Percentiles rank a stretch among this genome's conserved stretches.
These are phyloP conservation scores for Drosophila trichaetosa DNA, from an alignment of 2,888 invertebrate species.

Conservation along the genomic window DNA sequence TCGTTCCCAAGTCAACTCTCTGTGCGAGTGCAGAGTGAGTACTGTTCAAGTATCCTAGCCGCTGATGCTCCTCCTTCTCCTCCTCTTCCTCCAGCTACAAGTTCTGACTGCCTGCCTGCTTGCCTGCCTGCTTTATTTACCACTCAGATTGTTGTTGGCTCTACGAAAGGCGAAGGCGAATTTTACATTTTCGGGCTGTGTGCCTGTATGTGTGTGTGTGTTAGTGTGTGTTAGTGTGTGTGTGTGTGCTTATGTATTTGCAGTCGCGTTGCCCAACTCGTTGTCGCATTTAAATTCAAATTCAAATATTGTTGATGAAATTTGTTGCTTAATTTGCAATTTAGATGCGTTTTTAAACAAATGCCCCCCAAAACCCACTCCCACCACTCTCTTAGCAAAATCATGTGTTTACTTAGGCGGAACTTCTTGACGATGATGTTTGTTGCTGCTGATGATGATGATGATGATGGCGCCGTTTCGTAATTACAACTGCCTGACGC, in stretches of 20 bases:
- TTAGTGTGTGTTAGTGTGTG: conserved; percentile 5
- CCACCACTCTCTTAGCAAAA: conserved; percentile 46
- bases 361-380: conserved; percentile 36
- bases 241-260: conserved; percentile 37
- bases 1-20: conserved; percentile 61
- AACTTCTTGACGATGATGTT: conserved; percentile 53
- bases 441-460: conserved; percentile 22
- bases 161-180: conserved; percentile 62
- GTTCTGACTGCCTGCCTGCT: conserved; percentile 11
- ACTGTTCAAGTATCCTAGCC: conserved; percentile 22
- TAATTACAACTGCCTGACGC: conserved; percentile 53
- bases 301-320: conserved; percentile 81
- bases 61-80: conserved; percentile 5
- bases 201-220: conserved; percentile 12
- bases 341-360: conserved; percentile 81
- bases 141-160: conserved; percentile 64
- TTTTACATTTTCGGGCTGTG: conserved; percentile 75
- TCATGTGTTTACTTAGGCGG: conserved; percentile 80
- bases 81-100: conserved; percentile 5
- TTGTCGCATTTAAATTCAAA: conserved; percentile 79
- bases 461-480: conserved; percentile 32
- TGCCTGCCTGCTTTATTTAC: conserved; percentile 50
- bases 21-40: conserved; percentile 37
- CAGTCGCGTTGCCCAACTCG: conserved; percentile 49
- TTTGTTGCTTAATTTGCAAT: conserved; percentile 82